phyloP scores from a whole-genome alignment of 2,888 invertebrate genomes.

The Apamea epomidion region DNA sequence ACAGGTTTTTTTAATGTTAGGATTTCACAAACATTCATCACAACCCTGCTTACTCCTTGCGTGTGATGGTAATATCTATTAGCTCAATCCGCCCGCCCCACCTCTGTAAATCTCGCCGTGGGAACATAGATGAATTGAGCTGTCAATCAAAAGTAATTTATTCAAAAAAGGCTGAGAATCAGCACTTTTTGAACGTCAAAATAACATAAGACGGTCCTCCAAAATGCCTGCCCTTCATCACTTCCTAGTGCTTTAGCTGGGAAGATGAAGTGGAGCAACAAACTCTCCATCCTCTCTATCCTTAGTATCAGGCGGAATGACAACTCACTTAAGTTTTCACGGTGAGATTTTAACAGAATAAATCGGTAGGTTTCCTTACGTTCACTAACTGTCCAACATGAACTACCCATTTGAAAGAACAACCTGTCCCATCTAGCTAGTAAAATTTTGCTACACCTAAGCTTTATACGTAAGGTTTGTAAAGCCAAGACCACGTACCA shows the following conservation, averaged over 20 bases:
- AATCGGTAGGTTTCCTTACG: background rate
- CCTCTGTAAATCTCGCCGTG: no score
- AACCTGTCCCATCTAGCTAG: background rate
- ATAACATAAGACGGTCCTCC: no score
- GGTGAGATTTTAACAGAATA: background rate
- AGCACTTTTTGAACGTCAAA: no score
- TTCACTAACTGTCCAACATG: background rate
- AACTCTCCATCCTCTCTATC: no score
- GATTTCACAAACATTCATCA: background rate
- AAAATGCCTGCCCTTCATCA: no score
- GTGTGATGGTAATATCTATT: background rate
- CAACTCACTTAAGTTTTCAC: background rate
- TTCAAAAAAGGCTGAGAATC: no score
- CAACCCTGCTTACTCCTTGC: background rate
- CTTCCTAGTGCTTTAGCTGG: no score
- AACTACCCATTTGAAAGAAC: background rate
- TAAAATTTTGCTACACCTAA: background rate
- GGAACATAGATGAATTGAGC: no score
- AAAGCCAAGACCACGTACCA: conserved; percentile 16
- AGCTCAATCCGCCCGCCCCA: no score
- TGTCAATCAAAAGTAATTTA: no score
- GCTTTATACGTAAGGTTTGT: background rate
- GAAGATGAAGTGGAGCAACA: no score
- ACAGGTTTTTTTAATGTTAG: background rate
- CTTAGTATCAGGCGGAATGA: background rate